Base-by-base conservation (phyloP, 1,140 invertebrate genomes). In the Drosophila sp. region DNA sequence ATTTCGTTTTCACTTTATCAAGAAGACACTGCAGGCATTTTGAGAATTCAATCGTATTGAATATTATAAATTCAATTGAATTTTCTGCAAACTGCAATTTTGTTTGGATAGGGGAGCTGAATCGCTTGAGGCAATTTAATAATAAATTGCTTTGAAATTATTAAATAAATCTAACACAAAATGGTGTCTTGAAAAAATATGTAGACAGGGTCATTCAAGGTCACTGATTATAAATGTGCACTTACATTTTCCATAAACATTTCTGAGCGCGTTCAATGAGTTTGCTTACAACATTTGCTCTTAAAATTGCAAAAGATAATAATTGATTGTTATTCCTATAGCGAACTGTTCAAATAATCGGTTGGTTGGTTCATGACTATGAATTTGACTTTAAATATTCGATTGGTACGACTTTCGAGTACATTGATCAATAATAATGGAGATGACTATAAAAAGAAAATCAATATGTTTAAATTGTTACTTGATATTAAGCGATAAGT, bases 11-110 rank as follows among this genome's bases (percentile, higher is more conserved):
- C 44, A 27, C 44, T 50, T 50, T 25, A 25, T 50, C 25, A 23
- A 50, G 2, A 50, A 50, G 23, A 50, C 25, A 50, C 44, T 50
- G 44, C 44, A 50, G 44, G 44, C 44, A 50, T 50, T 50, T 27
- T 50, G 44, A 50, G 7, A 50, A 50, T 23, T 25, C 44, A 50
- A 27, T 50, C 44, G 44, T 25, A 50, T 27, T 50, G 44, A 25
- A 23, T 47, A 27, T 50, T 50, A 50, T 50, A 50, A 50, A 50
- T 50, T 50, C 23, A 50, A 50, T 50, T 50, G 23, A 50, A 27
- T 23, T 50, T 17, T 27, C 44, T 50, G 44, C 44, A 50, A 11
- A 38, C 11, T 38, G 35, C 35, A 38, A 38, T 27, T 50, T 27
- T 3, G 25, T 50, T 27, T 4, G 8, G 27, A 27, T 7, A 8